Evolutionary conservation across 2,888 invertebrate species (phyloP).

Genomic region (Sminthurides aquaticus): DNA sequence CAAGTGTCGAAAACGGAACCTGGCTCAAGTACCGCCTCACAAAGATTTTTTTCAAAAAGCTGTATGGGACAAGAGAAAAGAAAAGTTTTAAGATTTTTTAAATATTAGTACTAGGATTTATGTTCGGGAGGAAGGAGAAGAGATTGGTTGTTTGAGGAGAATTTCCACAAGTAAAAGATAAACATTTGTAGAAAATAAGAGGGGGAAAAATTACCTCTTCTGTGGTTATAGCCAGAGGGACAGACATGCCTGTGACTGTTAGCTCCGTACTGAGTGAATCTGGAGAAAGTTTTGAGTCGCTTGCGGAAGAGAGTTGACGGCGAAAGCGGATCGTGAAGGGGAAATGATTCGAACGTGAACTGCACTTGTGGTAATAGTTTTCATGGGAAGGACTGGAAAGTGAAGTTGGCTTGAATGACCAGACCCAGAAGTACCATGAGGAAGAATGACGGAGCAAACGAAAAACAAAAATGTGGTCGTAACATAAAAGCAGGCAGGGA

Average conservation of each 20-base stretch:
- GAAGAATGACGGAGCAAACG: slow-evolving; percentile 14
- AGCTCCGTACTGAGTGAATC: neutral
- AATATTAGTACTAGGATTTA: neutral
- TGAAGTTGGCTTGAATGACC: slow-evolving; percentile 10
- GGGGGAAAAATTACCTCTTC: slow-evolving; percentile 17
- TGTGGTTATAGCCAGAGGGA: slow-evolving; percentile 12
- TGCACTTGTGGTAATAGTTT: neutral
- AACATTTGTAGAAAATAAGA: too few relatives aligned
- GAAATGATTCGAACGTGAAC: slow-evolving; percentile 1
- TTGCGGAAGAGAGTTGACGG: neutral
- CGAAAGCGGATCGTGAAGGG: slow-evolving; percentile 18
- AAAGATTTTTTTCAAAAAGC: slow-evolving; percentile 14
- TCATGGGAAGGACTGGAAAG: neutral
- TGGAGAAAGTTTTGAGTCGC: neutral
- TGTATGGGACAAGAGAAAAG: neutral
- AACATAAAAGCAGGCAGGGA: slow-evolving; percentile 13
- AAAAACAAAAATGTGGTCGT: slow-evolving; percentile 14
- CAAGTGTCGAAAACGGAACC: slow-evolving; percentile 14
- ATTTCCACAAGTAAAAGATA: too few relatives aligned
- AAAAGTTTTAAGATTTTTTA: slow-evolving; percentile 1
- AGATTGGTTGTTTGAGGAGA: neutral
- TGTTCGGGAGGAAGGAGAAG: neutral
- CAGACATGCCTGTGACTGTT: slow-evolving; percentile 10
- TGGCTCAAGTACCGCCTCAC: slow-evolving; percentile 2
- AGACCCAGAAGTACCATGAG: slow-evolving; percentile 22